Base-by-base conservation (phyloP, 2,888 invertebrate species). In the Cantharis nigra region DNA sequence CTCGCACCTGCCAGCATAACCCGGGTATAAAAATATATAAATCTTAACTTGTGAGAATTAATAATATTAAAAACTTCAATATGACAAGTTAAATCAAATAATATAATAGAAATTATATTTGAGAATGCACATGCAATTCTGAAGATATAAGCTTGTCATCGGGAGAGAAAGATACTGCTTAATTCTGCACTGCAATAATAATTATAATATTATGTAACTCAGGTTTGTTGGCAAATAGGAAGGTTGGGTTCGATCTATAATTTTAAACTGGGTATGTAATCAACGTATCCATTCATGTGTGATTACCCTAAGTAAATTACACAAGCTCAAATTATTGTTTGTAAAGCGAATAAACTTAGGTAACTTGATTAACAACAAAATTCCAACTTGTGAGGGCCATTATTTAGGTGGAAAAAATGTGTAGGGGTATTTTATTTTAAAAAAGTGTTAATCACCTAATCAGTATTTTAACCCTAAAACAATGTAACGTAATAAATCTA, bases 251-350 rank as follows among this genome's bases (percentile, higher is more conserved):
- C 65, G n/a, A 67, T n/a, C 65, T 18, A 26, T 20, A n/a, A 23
- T 20, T 67, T 23, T 67, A 20, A 30, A 70, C 33, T 33, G 65
- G 23, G 49, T 64, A 33, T 65, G 65, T 63, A 70, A 74, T 75
- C 71, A 63, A 75, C 64, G 70, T 71, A 33, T 64, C 23, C 33
- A 71, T 65, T 75, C 75, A 65, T 75, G 70, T 75, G 70, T 75
- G 65, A 75, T 75, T 75, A 75, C 64, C 70, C 20, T 65, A 63
- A 70, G 70, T 75, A 70, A 75, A 75, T 64, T 33, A 69, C 11
- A 23, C 16, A 69, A 69, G 30, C 69, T 74, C 69, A 74, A 28
- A 69, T 69, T 18, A 67, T 62, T 23, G 49, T 62, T 67, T 30
- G 18, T 11, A 23, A 70, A 74, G 20, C 64, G 10, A 49, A 7